A percentile compares a stretch with the other conserved stretches of the same genome.
These are phyloP conservation scores for Bryconaethiops microstoma DNA, from an alignment of 2,797 vertebrate species.

Conservation along the genomic window DNA sequence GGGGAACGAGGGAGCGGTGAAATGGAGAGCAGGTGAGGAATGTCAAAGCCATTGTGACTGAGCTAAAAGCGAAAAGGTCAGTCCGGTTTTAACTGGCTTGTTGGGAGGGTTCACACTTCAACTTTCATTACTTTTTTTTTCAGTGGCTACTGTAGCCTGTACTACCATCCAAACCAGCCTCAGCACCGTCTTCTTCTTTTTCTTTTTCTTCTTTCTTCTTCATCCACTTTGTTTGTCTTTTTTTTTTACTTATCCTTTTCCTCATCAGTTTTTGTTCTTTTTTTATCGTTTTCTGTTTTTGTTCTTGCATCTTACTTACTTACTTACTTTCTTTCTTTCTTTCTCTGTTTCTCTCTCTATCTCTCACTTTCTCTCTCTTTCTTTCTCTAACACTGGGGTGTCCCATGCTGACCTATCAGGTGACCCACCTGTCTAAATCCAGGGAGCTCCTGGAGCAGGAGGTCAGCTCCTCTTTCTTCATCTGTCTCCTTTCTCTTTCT, in stretches of 20 bases:
- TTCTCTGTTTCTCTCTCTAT: neutral
- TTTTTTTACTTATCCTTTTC: too few relatives aligned
- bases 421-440: too few relatives aligned
- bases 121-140: neutral
- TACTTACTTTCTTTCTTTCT: neutral
- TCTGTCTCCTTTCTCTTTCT: too few relatives aligned
- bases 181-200: too few relatives aligned
- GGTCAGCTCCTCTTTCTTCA: too few relatives aligned
- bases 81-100: neutral
- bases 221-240: neutral
- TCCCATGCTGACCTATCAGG: too few relatives aligned
- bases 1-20: constrained; percentile 7
- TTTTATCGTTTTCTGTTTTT: neutral
- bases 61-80: constrained; percentile 31
- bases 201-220: neutral
- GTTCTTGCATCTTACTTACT: neutral
- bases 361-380: neutral
- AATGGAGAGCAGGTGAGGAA: constrained; percentile 11
- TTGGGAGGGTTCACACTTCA: neutral
- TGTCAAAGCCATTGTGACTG: constrained; percentile 11
- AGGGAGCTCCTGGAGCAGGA: too few relatives aligned
- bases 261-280: neutral
- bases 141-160: neutral
- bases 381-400: neutral
- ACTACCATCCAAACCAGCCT: too few relatives aligned